phyloP scores from a whole-genome alignment of 2,797 vertebrate species.

The Scarus forsteni region DNA sequence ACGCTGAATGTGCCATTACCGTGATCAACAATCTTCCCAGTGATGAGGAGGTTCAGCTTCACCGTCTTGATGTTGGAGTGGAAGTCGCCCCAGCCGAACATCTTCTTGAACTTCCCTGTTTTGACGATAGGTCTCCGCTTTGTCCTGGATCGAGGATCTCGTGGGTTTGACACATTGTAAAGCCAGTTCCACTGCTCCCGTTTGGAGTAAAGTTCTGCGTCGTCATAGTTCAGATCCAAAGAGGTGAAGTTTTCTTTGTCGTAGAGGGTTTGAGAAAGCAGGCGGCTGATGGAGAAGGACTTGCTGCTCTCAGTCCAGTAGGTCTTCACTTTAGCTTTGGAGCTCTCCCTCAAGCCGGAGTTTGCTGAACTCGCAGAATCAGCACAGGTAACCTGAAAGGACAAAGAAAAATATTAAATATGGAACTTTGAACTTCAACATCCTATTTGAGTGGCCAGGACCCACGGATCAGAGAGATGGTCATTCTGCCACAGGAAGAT shows the following conservation, averaged over 20 bases:
- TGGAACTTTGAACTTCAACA: background rate
- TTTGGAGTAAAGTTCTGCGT: constrained; percentile 89
- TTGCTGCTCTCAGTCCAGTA: constrained; percentile 93
- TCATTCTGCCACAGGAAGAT: background rate
- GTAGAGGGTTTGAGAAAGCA: constrained; percentile 91
- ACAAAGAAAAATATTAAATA: constrained; percentile 3
- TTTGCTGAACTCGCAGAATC: constrained; percentile 87
- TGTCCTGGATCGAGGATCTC: constrained; percentile 88
- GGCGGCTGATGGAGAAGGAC: constrained; percentile 92
- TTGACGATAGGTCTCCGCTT: constrained; percentile 94
- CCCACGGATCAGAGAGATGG: no score
- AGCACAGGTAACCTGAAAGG: constrained; percentile 85
- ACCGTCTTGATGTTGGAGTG: constrained; percentile 98
- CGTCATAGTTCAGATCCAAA: constrained; percentile 90
- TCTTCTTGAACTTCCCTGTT: constrained; percentile 98
- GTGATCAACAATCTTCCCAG: constrained; percentile 97
- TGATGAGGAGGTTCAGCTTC: constrained; percentile 96
- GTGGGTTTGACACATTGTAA: constrained; percentile 88
- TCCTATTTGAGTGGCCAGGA: background rate
- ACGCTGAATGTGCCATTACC: constrained; percentile 98
- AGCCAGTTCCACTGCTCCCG: constrained; percentile 94
- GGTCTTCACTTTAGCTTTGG: constrained; percentile 91
- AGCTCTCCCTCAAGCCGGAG: constrained; percentile 85
- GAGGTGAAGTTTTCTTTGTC: constrained; percentile 91
- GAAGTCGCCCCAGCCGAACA: constrained; percentile 99